Base-by-base conservation (phyloP, 2,797 vertebrate species). In the Anas georgica region DNA sequence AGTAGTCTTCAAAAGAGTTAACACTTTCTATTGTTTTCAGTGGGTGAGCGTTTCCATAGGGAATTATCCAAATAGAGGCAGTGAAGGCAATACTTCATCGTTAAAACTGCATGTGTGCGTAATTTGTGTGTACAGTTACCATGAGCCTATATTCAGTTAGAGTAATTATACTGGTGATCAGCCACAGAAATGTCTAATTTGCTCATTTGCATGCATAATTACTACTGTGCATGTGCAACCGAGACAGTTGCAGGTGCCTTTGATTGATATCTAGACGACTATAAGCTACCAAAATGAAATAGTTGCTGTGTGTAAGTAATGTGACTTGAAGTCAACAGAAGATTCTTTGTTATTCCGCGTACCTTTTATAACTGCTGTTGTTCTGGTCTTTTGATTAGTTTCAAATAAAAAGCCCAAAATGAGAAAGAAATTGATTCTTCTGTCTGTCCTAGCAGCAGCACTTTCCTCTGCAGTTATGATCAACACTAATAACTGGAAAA, bases 171-270 rank as follows among this genome's bases (percentile, higher is more conserved):
- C 54, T 89, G 83, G 75, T 88, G 78, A 93, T 90, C 81, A 86
- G 72, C 81, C 64, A 78, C 64, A 50, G 64, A 83, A 91, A 91
- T 66, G 82, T 82, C 85, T 88, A 23, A 81, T 83, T 90, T 88
- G 63, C 39, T 96, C 78, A 83, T 91, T 91, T 97, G 92, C 95
- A 96, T 96, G 96, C 88, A 68, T 94, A 91, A 93, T 94, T 95
- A 78, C 83, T 94, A 26, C 72, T 77, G 73, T 94, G 95, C 91
- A 96, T 94, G 81, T 97, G 95, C 95, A 95, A 52, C 92, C 90
- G 87, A 91, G 94, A 69, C 75, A 90, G 86, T 96, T 97, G 95
- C 94, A 91, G 91, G 94, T 97, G 95, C 95, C 90, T 96, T 95
- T 86, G 64, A 80, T 91, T 86, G 37, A 10, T 92, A 72, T 90